Evolutionary conservation across 2,113 vertebrate genomes (phyloP).

Genomic region (Electrona antarctica): DNA sequence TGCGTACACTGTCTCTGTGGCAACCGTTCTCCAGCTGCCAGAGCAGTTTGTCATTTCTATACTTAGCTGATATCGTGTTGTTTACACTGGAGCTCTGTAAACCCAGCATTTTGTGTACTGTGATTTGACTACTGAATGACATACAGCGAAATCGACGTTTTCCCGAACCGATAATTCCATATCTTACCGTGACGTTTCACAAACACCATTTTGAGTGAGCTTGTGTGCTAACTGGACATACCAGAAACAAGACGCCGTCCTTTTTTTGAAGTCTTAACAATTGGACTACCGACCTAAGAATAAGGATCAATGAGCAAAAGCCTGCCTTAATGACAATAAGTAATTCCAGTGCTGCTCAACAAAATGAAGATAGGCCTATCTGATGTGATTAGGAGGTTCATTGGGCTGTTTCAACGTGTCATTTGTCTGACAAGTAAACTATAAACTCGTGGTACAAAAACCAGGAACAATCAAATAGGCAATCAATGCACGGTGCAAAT

Average conservation of each 20-base stretch:
- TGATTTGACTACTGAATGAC: conserved; percentile 39
- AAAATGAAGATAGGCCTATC: conserved; percentile 16
- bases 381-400: conserved; percentile 15
- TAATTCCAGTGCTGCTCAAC: neutral
- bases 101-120: conserved; percentile 46
- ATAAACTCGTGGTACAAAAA: conserved; percentile 16
- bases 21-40: conserved; percentile 5
- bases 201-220: conserved; percentile 60
- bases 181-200: conserved; percentile 9
- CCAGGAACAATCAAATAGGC: conserved; percentile 3
- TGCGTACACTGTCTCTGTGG: conserved; percentile 10
- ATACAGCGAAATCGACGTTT: neutral
- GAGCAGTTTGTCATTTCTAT: conserved; percentile 27
- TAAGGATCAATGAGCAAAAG: conserved; percentile 3
- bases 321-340: neutral
- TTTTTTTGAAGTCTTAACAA: neutral
- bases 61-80: conserved; percentile 40
- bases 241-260: neutral
- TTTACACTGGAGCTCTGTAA: conserved; percentile 58
- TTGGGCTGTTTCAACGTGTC: conserved; percentile 13
- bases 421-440: neutral
- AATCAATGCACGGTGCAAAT: conserved; percentile 1
- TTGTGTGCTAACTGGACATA: neutral
- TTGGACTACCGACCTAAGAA: conserved; percentile 9
- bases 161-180: conserved; percentile 6